These are phyloP conservation scores for Danio aesculapii DNA, from an alignment of 2,797 vertebrate species.

Conservation along the genomic window DNA sequence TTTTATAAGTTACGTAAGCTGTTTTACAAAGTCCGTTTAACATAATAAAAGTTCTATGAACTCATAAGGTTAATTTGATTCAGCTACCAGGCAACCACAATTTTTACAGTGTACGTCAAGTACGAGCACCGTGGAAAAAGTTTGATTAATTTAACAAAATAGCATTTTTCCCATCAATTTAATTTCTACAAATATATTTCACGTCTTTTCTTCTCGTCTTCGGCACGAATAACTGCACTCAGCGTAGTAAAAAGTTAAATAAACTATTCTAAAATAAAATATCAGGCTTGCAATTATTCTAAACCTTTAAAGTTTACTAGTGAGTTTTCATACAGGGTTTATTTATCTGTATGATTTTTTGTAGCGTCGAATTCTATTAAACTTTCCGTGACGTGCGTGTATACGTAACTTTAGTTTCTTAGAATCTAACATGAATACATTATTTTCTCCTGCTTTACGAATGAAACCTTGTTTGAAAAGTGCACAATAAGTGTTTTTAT, in stretches of 20 bases:
- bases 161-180: too few species aligned
- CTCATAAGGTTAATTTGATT: too few species aligned
- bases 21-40: too few species aligned
- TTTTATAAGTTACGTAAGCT: too few species aligned
- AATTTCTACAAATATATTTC: too few species aligned
- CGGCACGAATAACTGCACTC: neutral
- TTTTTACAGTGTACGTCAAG: too few species aligned
- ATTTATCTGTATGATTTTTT: neutral
- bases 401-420: too few species aligned
- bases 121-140: too few species aligned
- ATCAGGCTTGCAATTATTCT: neutral
- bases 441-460: neutral
- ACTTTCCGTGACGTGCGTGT: neutral
- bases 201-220: too few species aligned
- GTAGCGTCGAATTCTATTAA: neutral
- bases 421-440: neutral
- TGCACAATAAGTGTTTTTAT: neutral
- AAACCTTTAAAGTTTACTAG: neutral
- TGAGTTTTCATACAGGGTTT: neutral
- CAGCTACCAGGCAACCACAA: too few species aligned
- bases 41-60: too few species aligned
- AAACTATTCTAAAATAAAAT: neutral
- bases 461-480: neutral
- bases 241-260: slow-evolving; percentile 1
- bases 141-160: too few species aligned